Evolutionary conservation across 2,888 invertebrate species (phyloP).

Genomic region (Leptarthrus brevirostris): DNA sequence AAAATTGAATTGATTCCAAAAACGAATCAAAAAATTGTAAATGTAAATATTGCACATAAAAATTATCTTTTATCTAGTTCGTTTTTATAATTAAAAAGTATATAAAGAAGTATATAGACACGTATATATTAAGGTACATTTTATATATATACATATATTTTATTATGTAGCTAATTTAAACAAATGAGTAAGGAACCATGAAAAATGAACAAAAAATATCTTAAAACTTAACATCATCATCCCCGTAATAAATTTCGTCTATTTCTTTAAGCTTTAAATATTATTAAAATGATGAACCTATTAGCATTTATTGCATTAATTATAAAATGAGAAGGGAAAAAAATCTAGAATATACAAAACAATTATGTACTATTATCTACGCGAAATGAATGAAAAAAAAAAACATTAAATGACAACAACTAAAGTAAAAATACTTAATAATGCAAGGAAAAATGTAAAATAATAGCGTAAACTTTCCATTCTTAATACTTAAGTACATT

Average conservation of each 20-base stretch:
- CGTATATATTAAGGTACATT: conserved; percentile 13
- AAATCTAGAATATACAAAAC: background rate
- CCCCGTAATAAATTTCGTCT: conserved; percentile 37
- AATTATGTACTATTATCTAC: too few relatives aligned
- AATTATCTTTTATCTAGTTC: conserved; percentile 38
- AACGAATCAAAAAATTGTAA: background rate
- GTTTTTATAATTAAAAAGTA: conserved; percentile 43
- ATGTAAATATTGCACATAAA: conserved; percentile 43
- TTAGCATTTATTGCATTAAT: conserved; percentile 13
- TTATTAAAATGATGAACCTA: conserved; percentile 1
- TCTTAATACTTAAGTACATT: conserved; percentile 41
- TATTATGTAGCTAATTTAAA: conserved; percentile 45
- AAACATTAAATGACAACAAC: background rate
- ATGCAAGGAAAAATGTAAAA: conserved; percentile 25
- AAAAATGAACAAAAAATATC: background rate
- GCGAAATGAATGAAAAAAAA: background rate
- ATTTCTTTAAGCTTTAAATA: conserved; percentile 44
- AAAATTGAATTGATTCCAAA: too few relatives aligned
- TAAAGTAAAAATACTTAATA: conserved; percentile 9
- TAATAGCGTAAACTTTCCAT: conserved; percentile 43
- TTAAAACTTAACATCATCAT: conserved; percentile 14
- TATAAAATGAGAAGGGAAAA: background rate
- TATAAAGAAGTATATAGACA: conserved; percentile 24
- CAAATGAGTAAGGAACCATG: background rate
- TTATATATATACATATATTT: conserved; percentile 44